A percentile compares a stretch with the other conserved stretches of the same genome.
Evolutionary conservation across 1,140 invertebrate genomes (phyloP).

Genomic region (Drosophila burlai): DNA sequence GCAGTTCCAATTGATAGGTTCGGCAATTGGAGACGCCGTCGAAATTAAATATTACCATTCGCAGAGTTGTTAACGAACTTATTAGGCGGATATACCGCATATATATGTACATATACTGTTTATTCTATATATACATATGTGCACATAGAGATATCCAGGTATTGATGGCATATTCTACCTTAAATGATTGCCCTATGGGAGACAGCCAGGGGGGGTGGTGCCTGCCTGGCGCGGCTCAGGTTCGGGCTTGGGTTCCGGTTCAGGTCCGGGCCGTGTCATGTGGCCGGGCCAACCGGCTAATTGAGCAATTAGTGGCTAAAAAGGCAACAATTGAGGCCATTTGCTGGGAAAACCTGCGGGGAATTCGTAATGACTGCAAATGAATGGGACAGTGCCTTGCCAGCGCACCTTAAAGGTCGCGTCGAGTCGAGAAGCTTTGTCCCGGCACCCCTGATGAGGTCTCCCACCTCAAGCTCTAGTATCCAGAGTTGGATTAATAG

Average conservation of each 20-base stretch:
- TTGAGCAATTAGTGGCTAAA: conserved; percentile 64
- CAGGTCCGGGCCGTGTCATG: conserved; percentile 40
- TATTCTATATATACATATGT: conserved; percentile 1
- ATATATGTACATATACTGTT: conserved; percentile 6
- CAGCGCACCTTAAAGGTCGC: conserved; percentile 39
- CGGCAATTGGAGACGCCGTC: conserved; percentile 34
- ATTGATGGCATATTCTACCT: conserved; percentile 30
- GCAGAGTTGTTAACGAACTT: conserved; percentile 80
- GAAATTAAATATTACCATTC: conserved; percentile 62
- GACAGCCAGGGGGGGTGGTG: conserved; percentile 5
- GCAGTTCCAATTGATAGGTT: conserved; percentile 64
- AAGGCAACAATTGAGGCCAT: conserved; percentile 60
- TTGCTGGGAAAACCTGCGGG: conserved; percentile 54
- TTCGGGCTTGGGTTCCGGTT: conserved; percentile 7
- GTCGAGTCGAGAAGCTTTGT: conserved; percentile 9
- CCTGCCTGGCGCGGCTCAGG: conserved; percentile 1
- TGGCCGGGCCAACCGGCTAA: conserved; percentile 48
- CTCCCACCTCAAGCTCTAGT: background rate
- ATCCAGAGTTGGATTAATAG: background rate
- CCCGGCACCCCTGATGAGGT: background rate
- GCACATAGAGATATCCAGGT: conserved; percentile 1
- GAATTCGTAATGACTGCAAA: conserved; percentile 59
- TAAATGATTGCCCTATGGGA: conserved; percentile 35
- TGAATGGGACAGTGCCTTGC: conserved; percentile 44
- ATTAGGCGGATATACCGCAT: conserved; percentile 55